Percentiles rank a stretch among this genome's conserved stretches.
Conservation (phyloP, 2,888 invertebrate genomes). For the Parascotia fuliginaria region DNA sequence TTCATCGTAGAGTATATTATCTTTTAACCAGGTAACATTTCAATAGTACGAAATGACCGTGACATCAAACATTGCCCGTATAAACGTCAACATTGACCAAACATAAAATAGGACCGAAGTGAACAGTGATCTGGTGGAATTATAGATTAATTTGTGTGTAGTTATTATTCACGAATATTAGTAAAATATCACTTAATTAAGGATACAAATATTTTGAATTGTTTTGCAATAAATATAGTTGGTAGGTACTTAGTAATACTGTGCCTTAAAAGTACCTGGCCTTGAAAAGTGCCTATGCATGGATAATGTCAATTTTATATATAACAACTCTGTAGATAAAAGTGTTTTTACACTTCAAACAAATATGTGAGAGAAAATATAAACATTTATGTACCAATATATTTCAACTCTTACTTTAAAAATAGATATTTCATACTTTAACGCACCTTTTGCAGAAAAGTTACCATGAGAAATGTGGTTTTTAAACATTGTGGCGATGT, state of each 20-base stretch:
- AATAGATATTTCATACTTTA: neutral
- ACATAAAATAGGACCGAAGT: conserved; percentile 10
- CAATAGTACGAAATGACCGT: neutral
- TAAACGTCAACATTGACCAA: conserved; percentile 17
- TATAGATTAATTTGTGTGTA: conserved; percentile 51
- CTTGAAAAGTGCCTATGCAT: conserved; percentile 56
- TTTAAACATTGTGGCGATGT: no score
- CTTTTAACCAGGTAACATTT: no score
- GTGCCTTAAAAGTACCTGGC: conserved; percentile 65
- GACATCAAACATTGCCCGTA: conserved; percentile 5
- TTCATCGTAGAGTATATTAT: no score
- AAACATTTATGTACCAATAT: no score
- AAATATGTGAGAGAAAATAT: neutral
- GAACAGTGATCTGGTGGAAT: conserved; percentile 52
- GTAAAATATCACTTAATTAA: conserved; percentile 39
- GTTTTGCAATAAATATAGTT: conserved; percentile 52
- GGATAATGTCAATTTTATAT: conserved; percentile 35
- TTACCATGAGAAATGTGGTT: no score
- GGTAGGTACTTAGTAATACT: conserved; percentile 41
- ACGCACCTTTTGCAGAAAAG: no score
- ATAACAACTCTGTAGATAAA: neutral
- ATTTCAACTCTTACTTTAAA: no score
- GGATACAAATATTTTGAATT: conserved; percentile 30
- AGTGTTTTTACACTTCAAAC: neutral
- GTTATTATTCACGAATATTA: conserved; percentile 38